These are phyloP conservation scores for Adelosebastes latens DNA, from an alignment of 2,797 vertebrate genomes.

Conservation along the genomic window DNA sequence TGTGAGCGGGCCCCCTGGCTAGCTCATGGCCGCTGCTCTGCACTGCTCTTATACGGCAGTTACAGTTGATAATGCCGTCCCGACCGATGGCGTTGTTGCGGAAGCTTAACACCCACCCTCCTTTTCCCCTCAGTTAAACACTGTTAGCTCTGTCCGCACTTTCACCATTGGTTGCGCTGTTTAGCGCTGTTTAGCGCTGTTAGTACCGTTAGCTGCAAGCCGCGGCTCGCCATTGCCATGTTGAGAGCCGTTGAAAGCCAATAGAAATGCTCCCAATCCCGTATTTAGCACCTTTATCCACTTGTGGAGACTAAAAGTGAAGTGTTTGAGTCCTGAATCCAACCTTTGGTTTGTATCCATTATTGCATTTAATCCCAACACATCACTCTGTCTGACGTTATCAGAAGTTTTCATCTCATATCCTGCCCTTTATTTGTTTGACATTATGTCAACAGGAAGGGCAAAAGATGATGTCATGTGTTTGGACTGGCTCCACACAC, in stretches of 20 bases:
- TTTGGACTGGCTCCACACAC: slow-evolving; percentile 48
- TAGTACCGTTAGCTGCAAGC: neutral
- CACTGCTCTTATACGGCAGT: neutral
- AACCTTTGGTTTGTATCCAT: neutral
- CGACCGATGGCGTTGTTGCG: neutral
- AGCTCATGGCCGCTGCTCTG: neutral
- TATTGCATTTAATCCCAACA: slow-evolving; percentile 28
- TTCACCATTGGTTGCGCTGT: neutral
- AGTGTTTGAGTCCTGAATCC: neutral
- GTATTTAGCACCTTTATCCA: neutral
- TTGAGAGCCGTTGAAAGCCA: too few species aligned
- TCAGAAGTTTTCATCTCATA: slow-evolving; percentile 26
- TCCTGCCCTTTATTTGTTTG: slow-evolving; percentile 48
- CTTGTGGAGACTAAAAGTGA: neutral
- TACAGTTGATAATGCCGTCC: neutral
- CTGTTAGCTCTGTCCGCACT: neutral
- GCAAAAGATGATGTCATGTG: slow-evolving; percentile 65
- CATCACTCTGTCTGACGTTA: neutral
- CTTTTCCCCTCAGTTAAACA: neutral
- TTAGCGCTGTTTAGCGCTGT: neutral
- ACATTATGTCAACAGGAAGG: slow-evolving; percentile 69
- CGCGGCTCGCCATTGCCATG: neutral
- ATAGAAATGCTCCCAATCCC: too few species aligned
- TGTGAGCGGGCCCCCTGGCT: neutral
- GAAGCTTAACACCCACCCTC: neutral